Evolutionary conservation across 1,140 invertebrate species (phyloP), one percentile per base, ranked within the genome.

Genomic region (Drosophila grimshawi): DNA sequence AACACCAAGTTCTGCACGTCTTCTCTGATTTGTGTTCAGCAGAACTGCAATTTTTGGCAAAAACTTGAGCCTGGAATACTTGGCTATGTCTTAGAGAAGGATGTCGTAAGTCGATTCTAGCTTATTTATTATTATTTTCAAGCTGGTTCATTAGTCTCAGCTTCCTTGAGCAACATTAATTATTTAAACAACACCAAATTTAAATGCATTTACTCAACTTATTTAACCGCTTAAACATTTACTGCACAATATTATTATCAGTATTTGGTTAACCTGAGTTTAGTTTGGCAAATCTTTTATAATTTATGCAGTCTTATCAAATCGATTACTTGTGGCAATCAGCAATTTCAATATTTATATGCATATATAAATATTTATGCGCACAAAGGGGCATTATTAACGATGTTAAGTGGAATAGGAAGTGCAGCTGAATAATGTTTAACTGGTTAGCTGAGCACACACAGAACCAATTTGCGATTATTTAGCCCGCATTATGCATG

Each of bases 401-500:
- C 30, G 10, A 45, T 59, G 35, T 39, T 10, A 32, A 64, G 45
- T 48, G 30, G 32, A 45, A n/a, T 46, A 51, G 35, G 51, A 19
- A n/a, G 33, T 46, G 39, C 56, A 52, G 7, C 19, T 48, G n/a
- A 39, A 27, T 37, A 61, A 66, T 66, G 57, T 60, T 60, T 59
- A 27, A 49, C 5, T 65, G n/a, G 30, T 57, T 57, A 19, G 52
- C 33, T 37, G 30, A 11, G 30, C 10, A 11, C 49, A 33, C 4
- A 8, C 19, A 19, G 33, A 1, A 55, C 2, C 55, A 29, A 41
- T 45, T 29, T 49, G 8, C 3, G 45, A 62, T 49, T 61, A 8
- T 27, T 39, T n/a, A 30, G 51, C 33, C 64, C 63, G 63, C 63
- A 72, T 66, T 57, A 53, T 52, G 46, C 63, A 59, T 59, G 63